These are phyloP conservation scores for Alectura lathami DNA, from an alignment of 2,113 vertebrate species.

Conservation along the genomic window DNA sequence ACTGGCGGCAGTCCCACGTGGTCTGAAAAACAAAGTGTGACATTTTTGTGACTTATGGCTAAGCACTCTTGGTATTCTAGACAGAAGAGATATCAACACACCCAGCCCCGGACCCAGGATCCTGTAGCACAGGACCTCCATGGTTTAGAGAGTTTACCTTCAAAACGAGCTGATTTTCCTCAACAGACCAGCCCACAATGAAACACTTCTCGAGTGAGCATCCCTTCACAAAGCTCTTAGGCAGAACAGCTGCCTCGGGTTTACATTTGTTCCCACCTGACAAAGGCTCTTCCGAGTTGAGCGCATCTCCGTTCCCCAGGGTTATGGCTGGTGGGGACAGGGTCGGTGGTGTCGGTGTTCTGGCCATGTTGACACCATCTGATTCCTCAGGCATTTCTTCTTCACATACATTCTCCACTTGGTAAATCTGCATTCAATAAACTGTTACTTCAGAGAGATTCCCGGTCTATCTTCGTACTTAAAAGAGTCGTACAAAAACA, in stretches of 20 bases:
- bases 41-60: background rate
- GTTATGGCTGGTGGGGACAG: conserved; percentile 78
- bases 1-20: conserved; percentile 76
- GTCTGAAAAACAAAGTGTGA: conserved; percentile 67
- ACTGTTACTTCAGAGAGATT: conserved; percentile 64
- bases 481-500: conserved; percentile 47
- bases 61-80: background rate
- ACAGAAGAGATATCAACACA: background rate
- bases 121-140: background rate
- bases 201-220: background rate
- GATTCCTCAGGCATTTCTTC: conserved; percentile 81
- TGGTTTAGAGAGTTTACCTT: background rate
- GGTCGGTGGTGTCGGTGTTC: conserved; percentile 76
- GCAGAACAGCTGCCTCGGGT: background rate
- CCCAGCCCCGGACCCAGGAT: background rate
- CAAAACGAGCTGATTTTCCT: background rate
- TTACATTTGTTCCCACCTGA: conserved; percentile 76
- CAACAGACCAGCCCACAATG: background rate
- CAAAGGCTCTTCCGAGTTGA: conserved; percentile 76
- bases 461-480: conserved; percentile 50
- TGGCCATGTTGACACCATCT: conserved; percentile 71
- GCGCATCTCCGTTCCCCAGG: conserved; percentile 77
- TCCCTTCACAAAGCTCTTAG: background rate
- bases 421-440: conserved; percentile 80
- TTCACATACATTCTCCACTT: conserved; percentile 81